phyloP scores from a whole-genome alignment of 2,888 invertebrate species.

The Scaptomyza parva region DNA sequence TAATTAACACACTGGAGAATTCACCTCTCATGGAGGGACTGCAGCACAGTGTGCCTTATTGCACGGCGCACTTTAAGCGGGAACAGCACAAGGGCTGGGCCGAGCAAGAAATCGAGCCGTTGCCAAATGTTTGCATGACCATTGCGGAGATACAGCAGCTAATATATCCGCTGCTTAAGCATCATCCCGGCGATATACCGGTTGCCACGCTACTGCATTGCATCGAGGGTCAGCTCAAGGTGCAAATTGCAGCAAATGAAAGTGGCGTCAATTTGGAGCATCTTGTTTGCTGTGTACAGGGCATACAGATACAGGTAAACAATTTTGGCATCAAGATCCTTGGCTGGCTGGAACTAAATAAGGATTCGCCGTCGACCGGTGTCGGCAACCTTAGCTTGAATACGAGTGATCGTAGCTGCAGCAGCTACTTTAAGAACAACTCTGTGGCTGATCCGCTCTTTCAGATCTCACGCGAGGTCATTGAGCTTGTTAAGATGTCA shows the following conservation, averaged over 20 bases:
- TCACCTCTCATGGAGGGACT: slow-evolving; percentile 85
- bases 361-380: slow-evolving; percentile 78
- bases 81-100: slow-evolving; percentile 91
- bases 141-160: slow-evolving; percentile 83
- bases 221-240: slow-evolving; percentile 82
- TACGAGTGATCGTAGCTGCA: slow-evolving; percentile 52
- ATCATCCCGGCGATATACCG: slow-evolving; percentile 84
- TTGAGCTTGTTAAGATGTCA: slow-evolving; percentile 92
- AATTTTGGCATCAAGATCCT: slow-evolving; percentile 85
- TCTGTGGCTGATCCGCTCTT: slow-evolving; percentile 85
- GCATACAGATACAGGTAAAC: slow-evolving; percentile 86
- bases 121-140: slow-evolving; percentile 86
- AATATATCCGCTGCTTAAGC: slow-evolving; percentile 82
- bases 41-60: slow-evolving; percentile 87
- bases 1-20: slow-evolving; percentile 86
- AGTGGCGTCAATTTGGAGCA: slow-evolving; percentile 95
- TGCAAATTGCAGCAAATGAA: slow-evolving; percentile 83
- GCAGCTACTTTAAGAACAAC: slow-evolving; percentile 74
- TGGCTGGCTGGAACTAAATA: slow-evolving; percentile 81
- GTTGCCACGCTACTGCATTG: slow-evolving; percentile 84
- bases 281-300: slow-evolving; percentile 92
- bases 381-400: slow-evolving; percentile 22
- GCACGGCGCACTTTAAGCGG: slow-evolving; percentile 87
- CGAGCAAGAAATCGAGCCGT: slow-evolving; percentile 89
- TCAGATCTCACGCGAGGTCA: slow-evolving; percentile 94